phyloP scores from a whole-genome alignment of 2,797 vertebrate genomes.

The Streptopelia turtur region DNA sequence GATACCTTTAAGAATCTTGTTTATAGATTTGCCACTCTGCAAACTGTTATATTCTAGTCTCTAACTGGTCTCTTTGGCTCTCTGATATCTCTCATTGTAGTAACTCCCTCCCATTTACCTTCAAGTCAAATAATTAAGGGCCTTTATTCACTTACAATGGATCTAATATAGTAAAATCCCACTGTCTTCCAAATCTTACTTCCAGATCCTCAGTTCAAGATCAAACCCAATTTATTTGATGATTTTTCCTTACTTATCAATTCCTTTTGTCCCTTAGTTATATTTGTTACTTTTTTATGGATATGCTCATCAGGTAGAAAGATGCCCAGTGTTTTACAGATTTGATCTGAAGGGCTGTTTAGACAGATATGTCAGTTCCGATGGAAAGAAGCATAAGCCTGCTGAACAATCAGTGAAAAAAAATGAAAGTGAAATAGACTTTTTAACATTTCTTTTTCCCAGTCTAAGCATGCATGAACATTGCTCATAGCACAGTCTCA shows the following conservation, averaged over 20 bases:
- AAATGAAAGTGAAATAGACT: background rate
- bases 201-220: constrained; percentile 20
- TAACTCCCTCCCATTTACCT: constrained; percentile 13
- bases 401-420: background rate
- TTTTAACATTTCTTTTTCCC: background rate
- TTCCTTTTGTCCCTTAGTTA: constrained; percentile 48
- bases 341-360: background rate
- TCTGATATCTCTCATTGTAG: background rate
- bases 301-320: constrained; percentile 1
- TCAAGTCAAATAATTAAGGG: constrained; percentile 7
- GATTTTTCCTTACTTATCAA: constrained; percentile 63
- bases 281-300: constrained; percentile 70
- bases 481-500: background rate
- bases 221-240: constrained; percentile 19
- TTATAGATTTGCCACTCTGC: background rate
- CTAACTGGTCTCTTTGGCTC: background rate
- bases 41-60: background rate
- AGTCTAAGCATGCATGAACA: background rate
- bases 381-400: background rate
- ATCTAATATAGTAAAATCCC: constrained; percentile 21
- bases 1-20: background rate
- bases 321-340: background rate
- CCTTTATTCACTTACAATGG: constrained; percentile 34
- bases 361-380: background rate
- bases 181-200: constrained; percentile 5